phyloP scores from a whole-genome alignment of 2,888 invertebrate species.

The Rosalia funebris region DNA sequence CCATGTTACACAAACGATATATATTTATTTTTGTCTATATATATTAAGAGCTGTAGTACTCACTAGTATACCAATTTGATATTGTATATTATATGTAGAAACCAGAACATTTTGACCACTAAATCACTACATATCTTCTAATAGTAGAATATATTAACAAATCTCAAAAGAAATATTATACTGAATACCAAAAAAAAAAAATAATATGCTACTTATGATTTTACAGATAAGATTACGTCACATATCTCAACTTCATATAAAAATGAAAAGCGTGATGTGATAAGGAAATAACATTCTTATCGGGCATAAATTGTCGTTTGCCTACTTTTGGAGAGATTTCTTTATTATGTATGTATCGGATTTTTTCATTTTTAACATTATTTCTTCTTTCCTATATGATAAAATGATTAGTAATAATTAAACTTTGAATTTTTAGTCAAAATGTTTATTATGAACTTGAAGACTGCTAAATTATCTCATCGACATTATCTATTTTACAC shows the following conservation, averaged over 20 bases:
- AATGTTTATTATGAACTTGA: background rate
- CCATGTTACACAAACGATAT: background rate
- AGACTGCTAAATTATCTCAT: conserved; percentile 6
- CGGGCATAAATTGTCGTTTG: conserved; percentile 9
- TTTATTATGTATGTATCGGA: background rate
- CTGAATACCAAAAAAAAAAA: conserved; percentile 33
- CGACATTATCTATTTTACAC: conserved; percentile 1
- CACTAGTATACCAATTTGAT: background rate
- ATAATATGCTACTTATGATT: conserved; percentile 37
- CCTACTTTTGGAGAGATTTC: conserved; percentile 6
- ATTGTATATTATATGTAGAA: background rate
- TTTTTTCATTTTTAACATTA: background rate
- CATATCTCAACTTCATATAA: conserved; percentile 33
- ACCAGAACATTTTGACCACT: conserved; percentile 3
- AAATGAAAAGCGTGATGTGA: conserved; percentile 35
- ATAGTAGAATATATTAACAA: conserved; percentile 12
- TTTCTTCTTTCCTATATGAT: background rate
- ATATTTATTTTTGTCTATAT: background rate
- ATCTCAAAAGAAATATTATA: conserved; percentile 30
- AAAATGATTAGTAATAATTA: too few species aligned
- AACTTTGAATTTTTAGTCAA: background rate
- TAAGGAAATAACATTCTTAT: conserved; percentile 32
- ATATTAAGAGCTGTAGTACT: background rate
- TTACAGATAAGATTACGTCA: conserved; percentile 42
- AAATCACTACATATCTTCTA: conserved; percentile 3